These are phyloP conservation scores for Vombatus ursinus DNA, from an alignment of 2,113 vertebrate species.

Conservation along the genomic window DNA sequence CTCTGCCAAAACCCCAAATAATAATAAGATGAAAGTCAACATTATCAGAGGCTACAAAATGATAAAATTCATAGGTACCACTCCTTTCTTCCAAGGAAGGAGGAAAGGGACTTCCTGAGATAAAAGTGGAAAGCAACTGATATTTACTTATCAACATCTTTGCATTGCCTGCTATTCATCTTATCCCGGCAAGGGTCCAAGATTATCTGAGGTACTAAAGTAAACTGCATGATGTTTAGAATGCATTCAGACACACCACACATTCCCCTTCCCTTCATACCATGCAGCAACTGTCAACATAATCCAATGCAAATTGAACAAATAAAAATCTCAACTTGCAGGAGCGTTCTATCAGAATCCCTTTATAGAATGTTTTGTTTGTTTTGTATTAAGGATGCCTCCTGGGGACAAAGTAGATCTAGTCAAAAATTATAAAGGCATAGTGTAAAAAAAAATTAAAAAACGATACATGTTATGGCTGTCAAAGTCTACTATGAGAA, in stretches of 20 bases:
- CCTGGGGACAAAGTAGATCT: conserved; percentile 7
- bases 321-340: neutral
- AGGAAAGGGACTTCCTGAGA: neutral
- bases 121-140: neutral
- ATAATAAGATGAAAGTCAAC: conserved; percentile 25
- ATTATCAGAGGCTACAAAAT: neutral
- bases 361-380: neutral
- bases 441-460: neutral
- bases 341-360: neutral
- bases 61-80: conserved; percentile 21
- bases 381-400: conserved; percentile 33
- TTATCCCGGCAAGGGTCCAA: conserved; percentile 6
- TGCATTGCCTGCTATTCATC: neutral
- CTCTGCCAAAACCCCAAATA: neutral
- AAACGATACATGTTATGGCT: conserved; percentile 32
- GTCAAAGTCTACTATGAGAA: conserved; percentile 1
- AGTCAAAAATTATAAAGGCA: conserved; percentile 28
- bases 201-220: neutral
- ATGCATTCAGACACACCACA: conserved; percentile 12
- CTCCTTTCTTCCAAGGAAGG: neutral
- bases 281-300: neutral
- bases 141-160: neutral
- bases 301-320: neutral
- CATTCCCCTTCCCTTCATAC: conserved; percentile 26
- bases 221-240: conserved; percentile 22